Conservation (phyloP, 2,797 vertebrate species). For the Stomatorhinus walkeri region DNA sequence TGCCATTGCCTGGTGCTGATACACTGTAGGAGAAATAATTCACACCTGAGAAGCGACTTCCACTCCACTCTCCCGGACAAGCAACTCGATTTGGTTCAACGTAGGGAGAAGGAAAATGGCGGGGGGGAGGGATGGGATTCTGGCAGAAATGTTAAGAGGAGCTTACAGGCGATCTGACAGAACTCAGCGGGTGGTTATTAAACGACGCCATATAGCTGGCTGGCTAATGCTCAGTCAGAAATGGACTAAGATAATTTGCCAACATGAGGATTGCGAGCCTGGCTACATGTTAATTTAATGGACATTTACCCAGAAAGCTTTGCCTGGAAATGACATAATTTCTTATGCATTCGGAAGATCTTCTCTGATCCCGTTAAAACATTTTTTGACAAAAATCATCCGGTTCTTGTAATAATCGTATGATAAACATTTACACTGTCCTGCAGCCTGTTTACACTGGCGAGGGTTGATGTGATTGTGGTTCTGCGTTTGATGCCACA, state of each 20-base stretch:
- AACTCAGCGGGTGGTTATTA: conserved; percentile 56
- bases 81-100: not conserved
- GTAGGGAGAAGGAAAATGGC: not conserved
- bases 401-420: not conserved
- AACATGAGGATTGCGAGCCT: conserved; percentile 52
- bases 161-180: conserved; percentile 54
- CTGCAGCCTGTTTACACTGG: not conserved
- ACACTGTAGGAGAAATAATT: not conserved
- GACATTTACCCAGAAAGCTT: conserved; percentile 34
- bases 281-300: conserved; percentile 55
- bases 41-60: conserved; percentile 13
- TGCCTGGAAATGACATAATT: not conserved
- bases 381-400: not conserved
- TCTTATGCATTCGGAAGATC: not conserved
- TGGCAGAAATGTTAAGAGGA: conserved; percentile 48
- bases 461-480: not conserved
- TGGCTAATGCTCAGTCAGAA: conserved; percentile 1
- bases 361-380: not conserved
- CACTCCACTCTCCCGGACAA: conserved; percentile 8
- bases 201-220: conserved; percentile 15
- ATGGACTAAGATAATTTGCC: conserved; percentile 44
- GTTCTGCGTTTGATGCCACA: not conserved
- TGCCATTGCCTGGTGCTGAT: not conserved
- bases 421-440: not conserved
- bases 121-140: not conserved